These are phyloP conservation scores for Schizopygopsis malacanthus DNA, from an alignment of 2,797 vertebrate species.

Conservation along the genomic window DNA sequence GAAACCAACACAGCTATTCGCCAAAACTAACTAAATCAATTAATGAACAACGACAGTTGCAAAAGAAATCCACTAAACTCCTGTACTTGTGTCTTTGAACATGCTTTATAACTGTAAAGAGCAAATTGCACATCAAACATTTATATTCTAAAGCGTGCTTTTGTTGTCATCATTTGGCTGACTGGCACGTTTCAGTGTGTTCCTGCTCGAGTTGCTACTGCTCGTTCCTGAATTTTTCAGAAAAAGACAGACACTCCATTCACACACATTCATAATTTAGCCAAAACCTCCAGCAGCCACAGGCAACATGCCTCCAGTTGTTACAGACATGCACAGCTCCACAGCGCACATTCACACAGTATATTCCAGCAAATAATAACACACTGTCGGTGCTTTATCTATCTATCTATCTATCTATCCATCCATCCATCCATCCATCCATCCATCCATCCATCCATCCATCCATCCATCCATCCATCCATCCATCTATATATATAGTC, in stretches of 20 bases:
- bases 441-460: background rate
- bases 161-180: conserved; percentile 14
- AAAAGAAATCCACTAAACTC: conserved; percentile 7
- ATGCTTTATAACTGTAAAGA: conserved; percentile 15
- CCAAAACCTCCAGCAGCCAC: conserved; percentile 8
- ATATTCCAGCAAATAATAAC: conserved; percentile 22
- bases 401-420: too few species aligned
- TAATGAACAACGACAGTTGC: background rate
- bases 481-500: too few species aligned
- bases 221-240: conserved; percentile 40
- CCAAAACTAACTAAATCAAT: background rate
- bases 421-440: too few species aligned
- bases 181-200: conserved; percentile 11
- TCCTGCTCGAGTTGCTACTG: conserved; percentile 31
- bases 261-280: conserved; percentile 59
- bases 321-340: conserved; percentile 19
- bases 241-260: conserved; percentile 47
- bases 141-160: conserved; percentile 1
- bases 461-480: too few species aligned
- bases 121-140: conserved; percentile 29
- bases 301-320: conserved; percentile 23
- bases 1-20: conserved; percentile 1
- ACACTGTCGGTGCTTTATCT: background rate
- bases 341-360: conserved; percentile 14
- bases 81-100: conserved; percentile 24